A percentile compares a stretch with the other conserved stretches of the same genome.
phyloP scores from a whole-genome alignment of 2,113 vertebrate species.

The Pedionomus torquatus region DNA sequence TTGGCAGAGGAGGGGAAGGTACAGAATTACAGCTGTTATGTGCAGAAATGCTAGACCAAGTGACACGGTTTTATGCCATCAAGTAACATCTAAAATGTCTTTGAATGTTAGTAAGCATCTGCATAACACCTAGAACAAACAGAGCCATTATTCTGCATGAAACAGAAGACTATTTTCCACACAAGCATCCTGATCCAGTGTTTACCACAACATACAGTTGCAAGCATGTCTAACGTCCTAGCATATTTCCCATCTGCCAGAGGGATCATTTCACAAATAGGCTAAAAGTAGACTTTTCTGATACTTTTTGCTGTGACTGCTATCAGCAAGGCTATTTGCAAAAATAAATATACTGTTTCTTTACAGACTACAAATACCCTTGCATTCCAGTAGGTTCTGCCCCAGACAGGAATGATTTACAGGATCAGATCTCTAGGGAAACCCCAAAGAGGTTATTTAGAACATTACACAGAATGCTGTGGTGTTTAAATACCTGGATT shows the following conservation, averaged over 20 bases:
- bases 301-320: neutral
- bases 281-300: neutral
- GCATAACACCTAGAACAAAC: neutral
- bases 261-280: neutral
- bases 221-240: neutral
- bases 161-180: neutral
- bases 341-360: neutral
- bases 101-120: neutral
- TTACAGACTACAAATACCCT: neutral
- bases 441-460: neutral
- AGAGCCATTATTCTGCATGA: neutral
- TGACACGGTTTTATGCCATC: neutral
- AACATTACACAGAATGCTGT: neutral
- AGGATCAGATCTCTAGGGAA: neutral
- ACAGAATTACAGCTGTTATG: conserved; percentile 4
- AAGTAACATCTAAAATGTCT: neutral
- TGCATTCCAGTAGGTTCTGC: neutral
- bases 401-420: neutral
- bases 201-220: neutral
- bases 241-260: neutral
- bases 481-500: neutral
- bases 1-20: neutral
- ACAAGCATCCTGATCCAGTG: neutral
- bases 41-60: conserved; percentile 10
- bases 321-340: neutral